Conservation (phyloP, 64 coral and sea anemone species). For the Porites lutea region DNA sequence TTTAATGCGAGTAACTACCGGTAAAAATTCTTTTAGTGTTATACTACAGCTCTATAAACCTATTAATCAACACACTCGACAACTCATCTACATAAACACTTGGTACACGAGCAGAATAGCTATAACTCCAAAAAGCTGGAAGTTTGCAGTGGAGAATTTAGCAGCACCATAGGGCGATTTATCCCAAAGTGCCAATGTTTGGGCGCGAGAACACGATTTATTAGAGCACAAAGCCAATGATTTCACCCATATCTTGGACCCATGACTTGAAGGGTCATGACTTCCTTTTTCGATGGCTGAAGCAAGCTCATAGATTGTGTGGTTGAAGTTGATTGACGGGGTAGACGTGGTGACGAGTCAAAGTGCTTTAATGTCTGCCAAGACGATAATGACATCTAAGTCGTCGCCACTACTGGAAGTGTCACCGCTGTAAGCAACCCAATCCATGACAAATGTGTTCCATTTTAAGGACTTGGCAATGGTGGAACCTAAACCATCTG, state of each 20-base stretch:
- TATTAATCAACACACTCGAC: background rate
- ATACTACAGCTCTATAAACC: no score
- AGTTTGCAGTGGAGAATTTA: background rate
- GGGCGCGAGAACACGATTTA: constrained; percentile 18
- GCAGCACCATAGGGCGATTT: background rate
- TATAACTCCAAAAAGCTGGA: background rate
- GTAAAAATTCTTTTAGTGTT: no score
- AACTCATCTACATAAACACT: background rate
- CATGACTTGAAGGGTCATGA: constrained; percentile 50
- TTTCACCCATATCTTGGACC: constrained; percentile 51
- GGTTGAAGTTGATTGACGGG: constrained; percentile 12
- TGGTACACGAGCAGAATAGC: background rate
- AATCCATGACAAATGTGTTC: constrained; percentile 57
- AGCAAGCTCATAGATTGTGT: constrained; percentile 38
- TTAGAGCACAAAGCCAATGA: constrained; percentile 46
- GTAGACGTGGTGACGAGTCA: background rate
- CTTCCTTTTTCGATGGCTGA: constrained; percentile 23
- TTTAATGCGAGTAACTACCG: no score
- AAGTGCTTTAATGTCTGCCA: constrained; percentile 70
- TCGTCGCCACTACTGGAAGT: background rate
- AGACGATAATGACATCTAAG: constrained; percentile 39
- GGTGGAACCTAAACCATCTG: constrained; percentile 44
- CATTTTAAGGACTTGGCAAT: constrained; percentile 51
- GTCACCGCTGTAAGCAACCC: constrained; percentile 27
- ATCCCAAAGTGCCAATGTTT: constrained; percentile 18